Conservation (phyloP, 2,797 vertebrate species). For the Alcedo atthis region DNA sequence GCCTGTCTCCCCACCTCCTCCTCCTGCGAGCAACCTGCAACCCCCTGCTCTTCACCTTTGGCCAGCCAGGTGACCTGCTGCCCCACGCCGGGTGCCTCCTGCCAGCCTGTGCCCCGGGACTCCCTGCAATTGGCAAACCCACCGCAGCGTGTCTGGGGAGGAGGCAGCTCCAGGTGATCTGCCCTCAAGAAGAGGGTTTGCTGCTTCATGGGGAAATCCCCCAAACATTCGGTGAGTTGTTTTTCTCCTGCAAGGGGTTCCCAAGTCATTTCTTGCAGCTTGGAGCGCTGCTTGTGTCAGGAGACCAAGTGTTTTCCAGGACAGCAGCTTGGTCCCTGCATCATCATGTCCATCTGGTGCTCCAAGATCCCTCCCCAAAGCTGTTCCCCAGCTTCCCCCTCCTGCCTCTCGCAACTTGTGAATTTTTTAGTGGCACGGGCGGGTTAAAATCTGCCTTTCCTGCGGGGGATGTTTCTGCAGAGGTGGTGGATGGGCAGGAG, state of each 20-base stretch:
- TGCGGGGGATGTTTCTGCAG: fast-evolving
- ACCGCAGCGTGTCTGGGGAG: conserved; percentile 8
- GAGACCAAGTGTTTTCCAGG: not conserved
- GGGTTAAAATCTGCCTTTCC: not conserved
- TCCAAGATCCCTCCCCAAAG: fast-evolving
- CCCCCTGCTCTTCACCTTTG: not conserved
- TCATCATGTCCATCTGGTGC: not conserved
- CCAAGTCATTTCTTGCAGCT: not conserved
- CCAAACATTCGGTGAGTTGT: not conserved
- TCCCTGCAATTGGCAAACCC: conserved; percentile 37
- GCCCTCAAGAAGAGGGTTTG: conserved; percentile 1
- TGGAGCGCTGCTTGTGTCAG: not conserved
- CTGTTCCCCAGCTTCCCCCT: not conserved
- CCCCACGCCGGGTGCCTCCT: conserved; percentile 42
- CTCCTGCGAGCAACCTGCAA: conserved; percentile 43
- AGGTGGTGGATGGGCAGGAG: fast-evolving
- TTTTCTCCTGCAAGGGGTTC: not conserved
- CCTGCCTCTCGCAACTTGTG: fast-evolving
- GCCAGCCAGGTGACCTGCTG: conserved; percentile 50
- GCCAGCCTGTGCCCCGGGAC: conserved; percentile 58
- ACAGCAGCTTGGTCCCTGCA: not conserved
- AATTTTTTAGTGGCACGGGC: not conserved
- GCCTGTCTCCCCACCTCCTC: conserved; percentile 45
- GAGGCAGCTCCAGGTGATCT: conserved; percentile 29
- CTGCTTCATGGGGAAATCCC: not conserved